A percentile compares a stretch with the other conserved stretches of the same genome.
Conservation (phyloP, 1,140 invertebrate species). For the Platyscapa corneri region DNA sequence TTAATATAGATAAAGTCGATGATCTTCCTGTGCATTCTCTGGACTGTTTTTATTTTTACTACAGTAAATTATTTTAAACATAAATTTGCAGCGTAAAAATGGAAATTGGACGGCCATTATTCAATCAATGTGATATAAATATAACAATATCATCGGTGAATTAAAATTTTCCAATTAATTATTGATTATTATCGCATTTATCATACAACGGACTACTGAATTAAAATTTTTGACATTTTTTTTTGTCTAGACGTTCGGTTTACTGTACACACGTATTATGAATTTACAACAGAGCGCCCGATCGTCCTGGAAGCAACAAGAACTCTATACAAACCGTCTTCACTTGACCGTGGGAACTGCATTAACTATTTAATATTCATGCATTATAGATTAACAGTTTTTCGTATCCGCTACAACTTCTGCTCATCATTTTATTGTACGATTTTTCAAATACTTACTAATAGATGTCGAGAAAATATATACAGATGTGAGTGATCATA, state of each 20-base stretch:
- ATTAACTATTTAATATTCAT: constrained; percentile 28
- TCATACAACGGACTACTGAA: neutral
- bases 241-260: too few species aligned
- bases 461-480: neutral
- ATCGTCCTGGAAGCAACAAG: constrained; percentile 9
- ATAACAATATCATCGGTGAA: neutral
- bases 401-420: constrained; percentile 20
- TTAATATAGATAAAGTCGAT: too few species aligned
- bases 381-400: neutral
- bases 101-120: neutral
- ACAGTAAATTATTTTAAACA: too few species aligned
- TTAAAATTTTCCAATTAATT: neutral
- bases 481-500: constrained; percentile 14
- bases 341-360: neutral
- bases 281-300: neutral
- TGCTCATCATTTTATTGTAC: neutral
- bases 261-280: neutral
- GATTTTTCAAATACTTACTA: neutral
- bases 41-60: too few species aligned
- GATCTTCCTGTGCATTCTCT: too few species aligned
- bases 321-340: neutral
- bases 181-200: neutral
- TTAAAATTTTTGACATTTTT: neutral
- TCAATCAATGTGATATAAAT: neutral
- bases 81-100: neutral